Conservation (phyloP, 2,888 invertebrate species). For the Antheraea assamensis region DNA sequence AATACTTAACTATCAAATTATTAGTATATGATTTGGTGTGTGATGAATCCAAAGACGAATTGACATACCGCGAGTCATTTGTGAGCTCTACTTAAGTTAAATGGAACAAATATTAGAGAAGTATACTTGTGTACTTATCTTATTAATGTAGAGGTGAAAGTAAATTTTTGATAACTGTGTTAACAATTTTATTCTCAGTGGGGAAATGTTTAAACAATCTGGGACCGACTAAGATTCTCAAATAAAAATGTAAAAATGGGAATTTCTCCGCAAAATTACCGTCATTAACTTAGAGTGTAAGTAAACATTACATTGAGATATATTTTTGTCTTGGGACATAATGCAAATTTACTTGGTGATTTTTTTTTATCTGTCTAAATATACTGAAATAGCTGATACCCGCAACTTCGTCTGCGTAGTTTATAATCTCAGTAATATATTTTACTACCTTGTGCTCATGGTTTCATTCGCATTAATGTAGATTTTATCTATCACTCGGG, state of each 20-base stretch:
- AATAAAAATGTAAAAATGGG: not conserved
- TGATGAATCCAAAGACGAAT: too few relatives aligned
- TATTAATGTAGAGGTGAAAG: not conserved
- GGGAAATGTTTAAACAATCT: not conserved
- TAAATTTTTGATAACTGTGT: not conserved
- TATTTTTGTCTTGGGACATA: not conserved
- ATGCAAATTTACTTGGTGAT: not conserved
- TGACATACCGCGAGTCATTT: too few relatives aligned
- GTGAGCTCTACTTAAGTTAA: too few relatives aligned
- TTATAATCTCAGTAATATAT: too few relatives aligned
- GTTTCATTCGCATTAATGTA: too few relatives aligned
- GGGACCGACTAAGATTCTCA: not conserved
- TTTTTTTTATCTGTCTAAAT: not conserved
- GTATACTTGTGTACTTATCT: not conserved
- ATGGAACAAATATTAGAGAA: too few relatives aligned
- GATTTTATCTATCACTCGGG: too few relatives aligned
- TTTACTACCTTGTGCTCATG: too few relatives aligned
- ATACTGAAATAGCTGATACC: too few relatives aligned
- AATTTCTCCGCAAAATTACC: not conserved
- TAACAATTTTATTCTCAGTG: conserved; percentile 2
- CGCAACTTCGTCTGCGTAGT: too few relatives aligned
- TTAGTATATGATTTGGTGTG: too few relatives aligned
- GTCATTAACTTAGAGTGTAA: not conserved
- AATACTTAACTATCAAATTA: too few relatives aligned
- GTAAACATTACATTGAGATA: not conserved